Percentiles rank a stretch among this genome's conserved stretches.
Conservation (phyloP, 1,140 invertebrate genomes). For the Tribolium madens region DNA sequence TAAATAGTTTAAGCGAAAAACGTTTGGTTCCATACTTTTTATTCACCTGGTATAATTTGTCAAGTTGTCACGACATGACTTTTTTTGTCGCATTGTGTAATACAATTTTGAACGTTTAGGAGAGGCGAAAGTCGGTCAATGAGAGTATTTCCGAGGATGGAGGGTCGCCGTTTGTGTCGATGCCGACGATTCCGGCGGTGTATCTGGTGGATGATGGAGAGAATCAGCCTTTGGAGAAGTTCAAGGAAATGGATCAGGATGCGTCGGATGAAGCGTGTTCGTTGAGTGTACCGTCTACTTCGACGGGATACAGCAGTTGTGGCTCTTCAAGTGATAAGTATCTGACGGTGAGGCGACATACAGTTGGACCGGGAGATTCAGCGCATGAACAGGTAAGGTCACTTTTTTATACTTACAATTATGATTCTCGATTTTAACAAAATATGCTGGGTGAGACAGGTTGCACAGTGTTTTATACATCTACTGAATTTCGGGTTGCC, state of each 20-base stretch:
- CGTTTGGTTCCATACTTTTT: no score
- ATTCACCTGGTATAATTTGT: no score
- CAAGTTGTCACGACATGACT: no score
- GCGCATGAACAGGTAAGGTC: constrained; percentile 77
- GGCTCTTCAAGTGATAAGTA: constrained; percentile 62
- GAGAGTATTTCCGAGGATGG: constrained; percentile 65
- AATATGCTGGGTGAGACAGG: no score
- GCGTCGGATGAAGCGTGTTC: constrained; percentile 68
- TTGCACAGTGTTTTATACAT: no score
- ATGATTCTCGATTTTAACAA: no score
- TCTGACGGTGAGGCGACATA: constrained; percentile 80
- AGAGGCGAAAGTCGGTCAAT: constrained; percentile 53
- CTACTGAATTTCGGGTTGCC: no score
- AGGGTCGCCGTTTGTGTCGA: constrained; percentile 70
- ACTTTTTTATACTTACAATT: no score
- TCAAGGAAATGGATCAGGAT: constrained; percentile 74
- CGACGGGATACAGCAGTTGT: constrained; percentile 58
- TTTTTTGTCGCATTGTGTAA: no score
- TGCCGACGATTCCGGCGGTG: constrained; percentile 72
- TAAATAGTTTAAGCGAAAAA: no score
- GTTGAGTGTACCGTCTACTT: constrained; percentile 57
- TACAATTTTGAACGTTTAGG: constrained; percentile 54
- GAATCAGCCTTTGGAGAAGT: constrained; percentile 77
- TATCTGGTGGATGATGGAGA: constrained; percentile 67
- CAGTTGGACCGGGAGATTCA: constrained; percentile 91